Conservation (phyloP, 2,113 vertebrate species). For the Polyodon spathula region DNA sequence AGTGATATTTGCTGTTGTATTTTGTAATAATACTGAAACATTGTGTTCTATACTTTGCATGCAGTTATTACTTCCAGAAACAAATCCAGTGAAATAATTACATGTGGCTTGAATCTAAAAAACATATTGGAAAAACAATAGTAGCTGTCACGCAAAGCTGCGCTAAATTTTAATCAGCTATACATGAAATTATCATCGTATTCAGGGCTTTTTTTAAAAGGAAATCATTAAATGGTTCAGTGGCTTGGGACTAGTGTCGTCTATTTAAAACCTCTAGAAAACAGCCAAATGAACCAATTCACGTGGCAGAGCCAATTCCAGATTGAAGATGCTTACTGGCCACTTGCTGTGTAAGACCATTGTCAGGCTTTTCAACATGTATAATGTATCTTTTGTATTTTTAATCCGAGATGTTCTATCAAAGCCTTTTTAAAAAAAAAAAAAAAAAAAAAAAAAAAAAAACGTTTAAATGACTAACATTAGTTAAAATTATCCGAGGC, state of each 20-base stretch:
- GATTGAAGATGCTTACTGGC: background rate
- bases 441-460: too few species aligned
- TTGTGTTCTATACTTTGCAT: background rate
- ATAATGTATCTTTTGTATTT: conserved; percentile 24
- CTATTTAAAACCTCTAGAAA: background rate
- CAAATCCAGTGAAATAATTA: conserved; percentile 1
- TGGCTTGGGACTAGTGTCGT: background rate
- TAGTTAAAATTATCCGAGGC: conserved; percentile 45
- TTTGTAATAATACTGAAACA: background rate
- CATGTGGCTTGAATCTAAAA: background rate
- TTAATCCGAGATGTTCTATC: conserved; percentile 33
- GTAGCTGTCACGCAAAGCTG: background rate
- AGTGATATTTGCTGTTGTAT: background rate
- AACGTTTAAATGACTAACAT: conserved; percentile 48
- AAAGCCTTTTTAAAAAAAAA: too few species aligned
- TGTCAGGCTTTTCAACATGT: conserved; percentile 13
- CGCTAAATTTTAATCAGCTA: background rate
- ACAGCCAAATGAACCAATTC: background rate
- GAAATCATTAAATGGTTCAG: background rate
- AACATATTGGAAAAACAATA: background rate
- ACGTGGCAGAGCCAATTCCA: background rate
- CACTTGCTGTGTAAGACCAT: background rate
- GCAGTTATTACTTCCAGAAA: background rate
- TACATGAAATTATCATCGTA: background rate
- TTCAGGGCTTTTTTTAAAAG: too few species aligned